Evolutionary conservation across 2,888 invertebrate species (phyloP), one percentile per base, ranked within the genome.

Genomic region (Andrena minutula): DNA sequence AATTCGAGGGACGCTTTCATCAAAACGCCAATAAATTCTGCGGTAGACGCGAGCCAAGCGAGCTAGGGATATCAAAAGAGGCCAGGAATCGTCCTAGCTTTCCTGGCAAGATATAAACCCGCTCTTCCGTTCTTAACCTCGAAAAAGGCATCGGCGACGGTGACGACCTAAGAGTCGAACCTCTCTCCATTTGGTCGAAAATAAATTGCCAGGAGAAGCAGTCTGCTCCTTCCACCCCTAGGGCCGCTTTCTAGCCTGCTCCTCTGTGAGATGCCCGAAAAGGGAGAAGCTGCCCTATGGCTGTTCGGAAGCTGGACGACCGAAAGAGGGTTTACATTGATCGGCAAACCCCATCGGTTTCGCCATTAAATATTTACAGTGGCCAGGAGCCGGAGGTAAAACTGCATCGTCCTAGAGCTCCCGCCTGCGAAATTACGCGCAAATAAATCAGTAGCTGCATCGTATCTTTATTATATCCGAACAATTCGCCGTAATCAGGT

Each of bases 331-430:
- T 87, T 88, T 87, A 85, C 87, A 87, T 88, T 85, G 88, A 88
- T 88, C 88, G 82, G 87, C 71, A 87, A 88, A 87, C 87, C 85
- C 88, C 85, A 84, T 86, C 88, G 88, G 85, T 85, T 84, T 87
- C 82, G 72, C 85, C 83, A 86, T 91, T 90, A 91, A 90, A 89
- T 89, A 91, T 90, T 91, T 89, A 91, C 85, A 79, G 75, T 71
- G 60, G 72, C 74, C 69, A 63, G 84, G 49, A 75, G 49, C 58
- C 74, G 12, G 63, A 75, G 71, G 64, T 60, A 69, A 84, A 83
- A 81, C 83, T 85, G 79, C 83, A 82, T 68, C 73, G 65, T 49
- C 73, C 74, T 69, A 61, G 65, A 53, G 56, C 72, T 58, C 30
- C 75, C 32, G 49, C 76, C 66, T 64, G 8, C 32, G 23, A 20